Conservation (phyloP, 2,888 invertebrate species). For the Latrodectus hesperus region DNA sequence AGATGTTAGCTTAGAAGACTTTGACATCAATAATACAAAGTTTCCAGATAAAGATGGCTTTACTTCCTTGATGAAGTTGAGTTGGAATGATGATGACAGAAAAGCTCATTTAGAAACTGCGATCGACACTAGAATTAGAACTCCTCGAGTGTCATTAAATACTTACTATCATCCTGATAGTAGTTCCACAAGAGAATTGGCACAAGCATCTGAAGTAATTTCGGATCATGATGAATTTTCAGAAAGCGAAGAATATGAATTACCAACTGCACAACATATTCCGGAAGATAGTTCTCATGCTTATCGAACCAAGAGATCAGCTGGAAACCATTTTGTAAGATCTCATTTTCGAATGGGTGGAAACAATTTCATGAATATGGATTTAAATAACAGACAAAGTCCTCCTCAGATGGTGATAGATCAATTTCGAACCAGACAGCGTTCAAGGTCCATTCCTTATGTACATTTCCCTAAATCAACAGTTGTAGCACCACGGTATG, state of each 20-base stretch:
- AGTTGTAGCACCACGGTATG: neutral
- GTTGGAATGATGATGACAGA: slow-evolving; percentile 59
- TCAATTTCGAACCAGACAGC: too few relatives aligned
- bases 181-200: neutral
- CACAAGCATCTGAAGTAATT: neutral
- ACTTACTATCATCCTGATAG: neutral
- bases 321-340: slow-evolving; percentile 2
- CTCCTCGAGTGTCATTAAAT: neutral
- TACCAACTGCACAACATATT: neutral
- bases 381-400: neutral
- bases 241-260: neutral
- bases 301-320: slow-evolving; percentile 20
- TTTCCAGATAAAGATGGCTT: slow-evolving; percentile 28
- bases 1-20: slow-evolving; percentile 40
- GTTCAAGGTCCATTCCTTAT: neutral
- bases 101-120: slow-evolving; percentile 37
- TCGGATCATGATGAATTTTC: neutral
- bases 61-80: slow-evolving; percentile 39
- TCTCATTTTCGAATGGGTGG: slow-evolving; percentile 14
- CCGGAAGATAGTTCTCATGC: neutral
- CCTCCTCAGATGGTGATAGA: too few relatives aligned
- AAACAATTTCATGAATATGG: neutral
- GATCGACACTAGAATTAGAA: slow-evolving; percentile 29
- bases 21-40: slow-evolving; percentile 2
- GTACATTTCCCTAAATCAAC: neutral